These are phyloP conservation scores for Eudasyphora cyanicolor DNA, from an alignment of 2,888 invertebrate genomes.

Conservation along the genomic window DNA sequence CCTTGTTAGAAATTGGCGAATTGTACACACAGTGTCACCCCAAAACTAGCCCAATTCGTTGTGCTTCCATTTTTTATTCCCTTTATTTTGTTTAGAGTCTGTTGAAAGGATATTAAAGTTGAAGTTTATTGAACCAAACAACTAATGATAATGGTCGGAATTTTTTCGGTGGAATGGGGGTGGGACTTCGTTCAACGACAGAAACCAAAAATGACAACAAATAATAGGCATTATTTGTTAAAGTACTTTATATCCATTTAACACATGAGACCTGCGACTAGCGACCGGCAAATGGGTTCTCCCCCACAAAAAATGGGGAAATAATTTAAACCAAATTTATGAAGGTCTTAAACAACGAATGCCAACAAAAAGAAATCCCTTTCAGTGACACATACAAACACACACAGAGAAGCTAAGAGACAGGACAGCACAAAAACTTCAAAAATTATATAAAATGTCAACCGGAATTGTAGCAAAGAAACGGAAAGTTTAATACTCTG, in stretches of 20 bases:
- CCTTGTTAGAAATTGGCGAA: neutral
- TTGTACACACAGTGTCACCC: neutral
- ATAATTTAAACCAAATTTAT: constrained; percentile 65
- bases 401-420: no score
- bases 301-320: neutral
- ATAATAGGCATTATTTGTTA: constrained; percentile 58
- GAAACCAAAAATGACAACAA: constrained; percentile 33
- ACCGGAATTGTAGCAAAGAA: constrained; percentile 22
- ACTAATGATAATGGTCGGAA: constrained; percentile 51
- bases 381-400: neutral
- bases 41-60: no score
- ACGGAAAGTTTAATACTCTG: constrained; percentile 51
- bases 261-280: constrained; percentile 57
- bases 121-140: constrained; percentile 56
- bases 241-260: constrained; percentile 57
- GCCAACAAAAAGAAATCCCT: constrained; percentile 31
- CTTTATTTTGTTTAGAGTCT: neutral
- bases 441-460: constrained; percentile 35
- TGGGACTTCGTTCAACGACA: neutral
- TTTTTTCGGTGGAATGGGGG: no score
- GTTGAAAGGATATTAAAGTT: constrained; percentile 26
- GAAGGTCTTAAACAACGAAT: constrained; percentile 56
- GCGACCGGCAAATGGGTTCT: neutral
- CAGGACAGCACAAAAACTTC: no score
- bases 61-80: neutral